Conservation (phyloP, 1,140 invertebrate genomes). For the Trichonephila inaurata region DNA sequence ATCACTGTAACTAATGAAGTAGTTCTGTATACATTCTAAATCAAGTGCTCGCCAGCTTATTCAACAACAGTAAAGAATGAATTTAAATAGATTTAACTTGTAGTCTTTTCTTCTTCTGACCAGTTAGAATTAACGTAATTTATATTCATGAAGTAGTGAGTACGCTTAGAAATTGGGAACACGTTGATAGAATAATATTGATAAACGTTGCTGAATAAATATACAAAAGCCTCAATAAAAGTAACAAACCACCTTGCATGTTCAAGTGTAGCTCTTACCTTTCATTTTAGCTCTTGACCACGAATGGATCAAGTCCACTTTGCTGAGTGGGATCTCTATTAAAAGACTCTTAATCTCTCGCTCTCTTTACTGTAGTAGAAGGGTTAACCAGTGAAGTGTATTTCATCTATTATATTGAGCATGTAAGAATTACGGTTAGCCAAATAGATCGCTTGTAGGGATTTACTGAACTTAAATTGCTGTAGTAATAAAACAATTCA, state of each 20-base stretch:
- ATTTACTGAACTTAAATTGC: not conserved
- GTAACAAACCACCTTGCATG: not conserved
- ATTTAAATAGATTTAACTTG: no score
- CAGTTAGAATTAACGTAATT: no score
- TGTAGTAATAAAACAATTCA: not conserved
- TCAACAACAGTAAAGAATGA: no score
- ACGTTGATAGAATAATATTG: no score
- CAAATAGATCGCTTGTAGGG: not conserved
- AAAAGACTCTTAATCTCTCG: not conserved
- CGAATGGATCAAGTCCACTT: not conserved
- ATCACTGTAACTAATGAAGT: no score
- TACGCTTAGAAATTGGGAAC: no score
- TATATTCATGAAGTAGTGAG: no score
- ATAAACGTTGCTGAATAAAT: no score
- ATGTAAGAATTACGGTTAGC: not conserved
- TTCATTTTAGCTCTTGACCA: not conserved
- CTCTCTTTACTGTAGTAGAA: not conserved
- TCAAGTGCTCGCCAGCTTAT: no score
- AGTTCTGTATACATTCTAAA: no score
- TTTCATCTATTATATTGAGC: not conserved
- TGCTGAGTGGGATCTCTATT: not conserved
- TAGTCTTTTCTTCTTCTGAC: no score
- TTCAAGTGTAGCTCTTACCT: not conserved
- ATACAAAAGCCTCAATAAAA: no score
- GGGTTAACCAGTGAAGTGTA: not conserved